Evolutionary conservation across 1,140 invertebrate species (phyloP).

Genomic region (Arctopsyche grandis): DNA sequence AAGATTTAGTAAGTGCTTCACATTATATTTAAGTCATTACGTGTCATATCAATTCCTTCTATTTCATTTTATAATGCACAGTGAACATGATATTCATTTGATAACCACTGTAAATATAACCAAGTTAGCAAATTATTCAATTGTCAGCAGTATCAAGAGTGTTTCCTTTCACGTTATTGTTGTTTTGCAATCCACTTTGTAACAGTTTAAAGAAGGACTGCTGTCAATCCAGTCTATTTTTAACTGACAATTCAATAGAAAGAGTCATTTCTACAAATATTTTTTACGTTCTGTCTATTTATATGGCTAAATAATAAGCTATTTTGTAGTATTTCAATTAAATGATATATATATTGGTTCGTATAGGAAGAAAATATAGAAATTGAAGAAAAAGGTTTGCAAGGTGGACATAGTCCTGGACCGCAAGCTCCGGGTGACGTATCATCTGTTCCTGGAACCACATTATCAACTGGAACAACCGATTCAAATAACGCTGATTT

Average conservation of each 20-base stretch:
- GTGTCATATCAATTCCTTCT: neutral
- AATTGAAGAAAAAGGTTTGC: conserved; percentile 61
- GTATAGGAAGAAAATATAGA: conserved; percentile 65
- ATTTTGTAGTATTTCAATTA: neutral
- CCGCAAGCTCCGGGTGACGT: conserved; percentile 55
- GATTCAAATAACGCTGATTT: conserved; percentile 43
- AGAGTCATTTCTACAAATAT: conserved; percentile 6
- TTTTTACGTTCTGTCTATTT: neutral
- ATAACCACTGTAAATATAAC: conserved; percentile 3
- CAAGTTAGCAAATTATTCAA: conserved; percentile 37
- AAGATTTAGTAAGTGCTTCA: conserved; percentile 64
- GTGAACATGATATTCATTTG: neutral
- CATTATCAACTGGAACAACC: conserved; percentile 59
- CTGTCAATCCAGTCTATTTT: conserved; percentile 38
- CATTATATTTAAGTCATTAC: neutral
- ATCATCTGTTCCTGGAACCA: conserved; percentile 57
- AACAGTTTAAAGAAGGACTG: conserved; percentile 41
- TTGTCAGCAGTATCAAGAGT: conserved; percentile 26
- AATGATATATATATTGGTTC: neutral
- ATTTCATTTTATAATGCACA: neutral
- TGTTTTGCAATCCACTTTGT: conserved; percentile 42
- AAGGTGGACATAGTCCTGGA: conserved; percentile 51
- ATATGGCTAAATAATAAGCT: too few species aligned
- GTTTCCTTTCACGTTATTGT: conserved; percentile 40
- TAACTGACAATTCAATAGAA: conserved; percentile 21